These are phyloP conservation scores for Sycon ciliatum DNA, from an alignment of 37 sponge, comb jelly and placozoan genomes.

Conservation along the genomic window DNA sequence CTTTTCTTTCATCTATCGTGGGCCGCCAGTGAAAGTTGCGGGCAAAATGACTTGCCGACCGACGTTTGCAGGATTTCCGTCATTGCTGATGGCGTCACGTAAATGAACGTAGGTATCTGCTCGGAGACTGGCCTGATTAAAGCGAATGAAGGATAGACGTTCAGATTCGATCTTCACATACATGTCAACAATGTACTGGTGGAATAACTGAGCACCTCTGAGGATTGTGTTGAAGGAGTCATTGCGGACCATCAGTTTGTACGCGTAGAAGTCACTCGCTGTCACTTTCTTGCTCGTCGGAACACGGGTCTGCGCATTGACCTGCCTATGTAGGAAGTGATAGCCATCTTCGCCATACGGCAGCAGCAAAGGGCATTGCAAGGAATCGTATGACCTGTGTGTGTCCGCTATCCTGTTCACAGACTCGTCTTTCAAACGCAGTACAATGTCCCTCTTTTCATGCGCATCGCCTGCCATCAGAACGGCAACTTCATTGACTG, in stretches of 20 bases:
- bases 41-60: conserved; percentile 47
- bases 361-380: conserved; percentile 31
- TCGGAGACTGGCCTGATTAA: conserved; percentile 20
- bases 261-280: conserved; percentile 37
- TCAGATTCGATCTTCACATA: conserved; percentile 56
- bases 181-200: conserved; percentile 50
- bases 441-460: conserved; percentile 34
- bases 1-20: conserved; percentile 47
- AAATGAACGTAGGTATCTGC: conserved; percentile 33
- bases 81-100: conserved; percentile 23
- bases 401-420: conserved; percentile 25
- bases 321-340: neutral
- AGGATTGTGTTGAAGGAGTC: conserved; percentile 10
- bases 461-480: conserved; percentile 25
- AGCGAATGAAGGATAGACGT: conserved; percentile 31
- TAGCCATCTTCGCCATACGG: conserved; percentile 31
- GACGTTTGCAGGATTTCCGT: conserved; percentile 35
- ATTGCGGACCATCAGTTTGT: conserved; percentile 35
- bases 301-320: conserved; percentile 12
- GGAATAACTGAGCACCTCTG: conserved; percentile 27
- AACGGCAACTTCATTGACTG: conserved; percentile 25
- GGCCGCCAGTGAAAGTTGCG: conserved; percentile 47
- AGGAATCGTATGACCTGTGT: conserved; percentile 26
- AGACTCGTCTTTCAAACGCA: neutral
- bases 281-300: conserved; percentile 31